Evolutionary conservation across 2,888 invertebrate genomes (phyloP).

Genomic region (Dynastes tityus): DNA sequence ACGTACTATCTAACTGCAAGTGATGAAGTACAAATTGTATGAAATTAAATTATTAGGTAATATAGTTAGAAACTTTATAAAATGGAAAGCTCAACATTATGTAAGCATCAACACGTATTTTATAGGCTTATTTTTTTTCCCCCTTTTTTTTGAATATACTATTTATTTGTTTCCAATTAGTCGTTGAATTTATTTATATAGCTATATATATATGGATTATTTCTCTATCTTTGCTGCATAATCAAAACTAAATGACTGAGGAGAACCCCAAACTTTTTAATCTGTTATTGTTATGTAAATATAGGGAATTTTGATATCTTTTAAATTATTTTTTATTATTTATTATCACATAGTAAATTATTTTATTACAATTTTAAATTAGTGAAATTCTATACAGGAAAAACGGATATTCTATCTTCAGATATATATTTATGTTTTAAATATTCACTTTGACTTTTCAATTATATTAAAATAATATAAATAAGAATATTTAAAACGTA

Average conservation of each 20-base stretch:
- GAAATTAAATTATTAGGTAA: background rate
- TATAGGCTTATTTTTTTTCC: slow-evolving; percentile 10
- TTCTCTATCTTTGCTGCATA: background rate
- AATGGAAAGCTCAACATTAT: slow-evolving; percentile 10
- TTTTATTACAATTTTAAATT: slow-evolving; percentile 28
- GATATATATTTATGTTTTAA: slow-evolving; percentile 23
- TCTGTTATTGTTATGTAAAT: slow-evolving; percentile 35
- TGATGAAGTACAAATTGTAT: slow-evolving; percentile 13
- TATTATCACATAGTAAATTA: slow-evolving; percentile 32
- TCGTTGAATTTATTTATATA: slow-evolving; percentile 27
- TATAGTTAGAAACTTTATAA: background rate
- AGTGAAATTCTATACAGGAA: slow-evolving; percentile 30
- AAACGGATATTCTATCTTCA: slow-evolving; percentile 28
- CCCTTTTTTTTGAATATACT: slow-evolving; percentile 4
- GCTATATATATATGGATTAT: slow-evolving; percentile 30
- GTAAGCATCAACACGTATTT: background rate
- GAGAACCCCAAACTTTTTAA: slow-evolving; percentile 20
- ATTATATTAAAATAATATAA: background rate
- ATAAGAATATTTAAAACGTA: slow-evolving; percentile 22
- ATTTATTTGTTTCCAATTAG: slow-evolving; percentile 23
- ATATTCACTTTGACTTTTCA: background rate
- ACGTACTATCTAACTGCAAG: background rate
- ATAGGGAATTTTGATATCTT: slow-evolving; percentile 18
- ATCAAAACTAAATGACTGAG: slow-evolving; percentile 30
- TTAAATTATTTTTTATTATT: slow-evolving; percentile 38